These are phyloP conservation scores for Melospiza georgiana DNA, from an alignment of 2,113 vertebrate genomes.

Conservation along the genomic window DNA sequence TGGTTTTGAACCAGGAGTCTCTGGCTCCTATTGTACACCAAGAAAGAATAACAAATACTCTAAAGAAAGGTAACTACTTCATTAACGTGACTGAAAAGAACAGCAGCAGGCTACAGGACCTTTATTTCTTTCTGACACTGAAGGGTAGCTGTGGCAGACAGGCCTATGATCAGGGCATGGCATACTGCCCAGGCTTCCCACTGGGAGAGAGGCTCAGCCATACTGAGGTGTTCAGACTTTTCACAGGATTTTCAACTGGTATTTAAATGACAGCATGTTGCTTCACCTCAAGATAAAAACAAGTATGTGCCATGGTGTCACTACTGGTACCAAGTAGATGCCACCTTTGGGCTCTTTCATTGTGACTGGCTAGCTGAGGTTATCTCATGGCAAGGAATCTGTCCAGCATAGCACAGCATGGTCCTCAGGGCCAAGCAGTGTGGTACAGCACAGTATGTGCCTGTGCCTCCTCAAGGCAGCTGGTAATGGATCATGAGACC, in stretches of 20 bases:
- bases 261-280: not conserved
- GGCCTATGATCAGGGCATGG: not conserved
- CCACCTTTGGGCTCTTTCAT: not conserved
- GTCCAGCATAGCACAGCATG: not conserved
- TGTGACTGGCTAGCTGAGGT: not conserved
- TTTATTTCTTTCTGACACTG: not conserved
- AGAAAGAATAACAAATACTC: not conserved
- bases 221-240: not conserved
- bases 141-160: not conserved
- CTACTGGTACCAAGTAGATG: not conserved
- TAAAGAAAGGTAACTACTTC: not conserved
- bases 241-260: not conserved
- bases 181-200: not conserved
- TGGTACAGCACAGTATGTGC: fast-evolving
- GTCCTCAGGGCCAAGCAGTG: not conserved
- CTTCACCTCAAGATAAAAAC: not conserved
- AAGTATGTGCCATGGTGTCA: fast-evolving
- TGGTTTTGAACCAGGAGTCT: not conserved
- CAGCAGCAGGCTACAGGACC: not conserved
- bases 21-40: not conserved
- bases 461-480: not conserved
- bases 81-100: not conserved
- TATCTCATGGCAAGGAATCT: not conserved
- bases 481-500: fast-evolving
- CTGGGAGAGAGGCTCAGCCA: fast-evolving